Percentiles rank a stretch among this genome's conserved stretches.
These are phyloP conservation scores for Xanthorhoe designata DNA, from an alignment of 2,888 invertebrate genomes.

Conservation along the genomic window DNA sequence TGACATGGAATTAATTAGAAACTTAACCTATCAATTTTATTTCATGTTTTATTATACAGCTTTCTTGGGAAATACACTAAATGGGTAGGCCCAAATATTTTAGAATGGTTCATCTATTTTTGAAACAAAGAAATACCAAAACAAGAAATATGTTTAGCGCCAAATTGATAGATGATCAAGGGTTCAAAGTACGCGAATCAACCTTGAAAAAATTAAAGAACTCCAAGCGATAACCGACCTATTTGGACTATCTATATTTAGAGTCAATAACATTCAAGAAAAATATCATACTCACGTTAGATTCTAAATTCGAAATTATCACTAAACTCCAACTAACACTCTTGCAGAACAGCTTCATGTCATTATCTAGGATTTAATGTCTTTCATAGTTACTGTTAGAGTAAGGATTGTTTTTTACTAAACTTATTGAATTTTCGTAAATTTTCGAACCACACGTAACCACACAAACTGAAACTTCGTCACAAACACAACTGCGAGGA, in stretches of 20 bases:
- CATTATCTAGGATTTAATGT: too few relatives aligned
- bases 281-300: conserved; percentile 27
- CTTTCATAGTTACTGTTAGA: not conserved
- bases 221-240: conserved; percentile 13
- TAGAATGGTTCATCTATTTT: not conserved
- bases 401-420: not conserved
- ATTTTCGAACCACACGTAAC: conserved; percentile 2
- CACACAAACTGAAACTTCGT: not conserved
- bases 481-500: not conserved
- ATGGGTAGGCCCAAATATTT: not conserved
- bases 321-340: conserved; percentile 4
- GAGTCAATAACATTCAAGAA: conserved; percentile 5
- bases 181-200: conserved; percentile 32
- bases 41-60: too few relatives aligned
- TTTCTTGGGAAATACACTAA: too few relatives aligned
- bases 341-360: not conserved
- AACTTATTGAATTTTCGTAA: not conserved
- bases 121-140: not conserved
- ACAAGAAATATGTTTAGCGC: not conserved
- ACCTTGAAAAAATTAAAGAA: conserved; percentile 30
- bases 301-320: conserved; percentile 21
- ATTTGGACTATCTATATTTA: conserved; percentile 36
- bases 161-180: conserved; percentile 4
- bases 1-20: too few relatives aligned
- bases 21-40: too few relatives aligned